These are phyloP conservation scores for Phyto melanocephala DNA, from an alignment of 2,888 invertebrate species.

Conservation along the genomic window DNA sequence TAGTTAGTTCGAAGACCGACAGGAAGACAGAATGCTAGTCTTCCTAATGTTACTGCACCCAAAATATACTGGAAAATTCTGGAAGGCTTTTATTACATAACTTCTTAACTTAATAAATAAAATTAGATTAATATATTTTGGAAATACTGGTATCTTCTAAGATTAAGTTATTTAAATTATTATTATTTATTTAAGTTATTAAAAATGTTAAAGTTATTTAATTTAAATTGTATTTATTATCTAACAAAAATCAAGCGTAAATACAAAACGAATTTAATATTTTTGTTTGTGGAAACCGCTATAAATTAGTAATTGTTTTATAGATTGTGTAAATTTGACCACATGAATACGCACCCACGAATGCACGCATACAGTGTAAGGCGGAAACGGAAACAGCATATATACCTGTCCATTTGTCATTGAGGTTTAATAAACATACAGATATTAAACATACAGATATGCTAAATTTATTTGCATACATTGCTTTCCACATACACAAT, in stretches of 20 bases:
- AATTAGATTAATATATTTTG: no score
- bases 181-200: no score
- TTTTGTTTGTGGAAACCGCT: constrained; percentile 36
- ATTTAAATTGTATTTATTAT: constrained; percentile 8
- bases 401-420: constrained; percentile 61
- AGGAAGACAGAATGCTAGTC: no score
- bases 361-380: not conserved
- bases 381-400: constrained; percentile 63
- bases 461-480: constrained; percentile 15
- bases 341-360: not conserved
- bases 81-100: no score
- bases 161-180: no score
- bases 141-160: no score
- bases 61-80: no score
- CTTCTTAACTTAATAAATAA: no score
- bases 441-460: constrained; percentile 1
- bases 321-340: constrained; percentile 18
- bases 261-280: constrained; percentile 18
- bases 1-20: no score
- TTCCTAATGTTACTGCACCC: no score
- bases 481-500: constrained; percentile 6
- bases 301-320: constrained; percentile 62
- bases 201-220: not conserved
- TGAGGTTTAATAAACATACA: constrained; percentile 43
- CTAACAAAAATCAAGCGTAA: not conserved